phyloP scores from a whole-genome alignment of 2,888 invertebrate genomes.

The Mythimna loreyi region DNA sequence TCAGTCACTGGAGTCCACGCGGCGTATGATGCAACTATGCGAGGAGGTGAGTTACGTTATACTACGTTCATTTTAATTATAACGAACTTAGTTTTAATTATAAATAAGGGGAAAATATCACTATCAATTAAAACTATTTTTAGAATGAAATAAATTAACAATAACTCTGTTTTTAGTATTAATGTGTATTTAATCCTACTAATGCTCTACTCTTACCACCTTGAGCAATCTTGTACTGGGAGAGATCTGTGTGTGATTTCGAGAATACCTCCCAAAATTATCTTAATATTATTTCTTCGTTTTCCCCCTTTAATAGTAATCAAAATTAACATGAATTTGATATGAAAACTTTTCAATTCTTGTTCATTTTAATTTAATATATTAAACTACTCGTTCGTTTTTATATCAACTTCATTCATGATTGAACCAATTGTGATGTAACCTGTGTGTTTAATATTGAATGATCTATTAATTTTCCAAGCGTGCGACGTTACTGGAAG shows the following conservation, averaged over 20 bases:
- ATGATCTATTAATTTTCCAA: constrained; percentile 78
- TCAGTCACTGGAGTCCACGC: constrained; percentile 97
- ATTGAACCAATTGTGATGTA: constrained; percentile 54
- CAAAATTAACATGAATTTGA: constrained; percentile 68
- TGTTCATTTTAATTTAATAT: constrained; percentile 9
- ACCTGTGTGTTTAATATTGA: constrained; percentile 70
- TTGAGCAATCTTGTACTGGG: constrained; percentile 55
- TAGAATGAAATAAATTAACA: constrained; percentile 16
- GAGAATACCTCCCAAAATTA: constrained; percentile 78
- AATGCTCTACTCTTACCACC: constrained; percentile 27
- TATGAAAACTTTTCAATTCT: constrained; percentile 68
- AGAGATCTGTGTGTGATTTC: constrained; percentile 71
- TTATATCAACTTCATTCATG: constrained; percentile 73
- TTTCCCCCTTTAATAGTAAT: constrained; percentile 19
- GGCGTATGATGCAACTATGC: constrained; percentile 97
- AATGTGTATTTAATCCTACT: constrained; percentile 30
- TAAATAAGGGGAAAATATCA: constrained; percentile 25
- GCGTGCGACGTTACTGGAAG: constrained; percentile 80
- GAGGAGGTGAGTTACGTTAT: constrained; percentile 96
- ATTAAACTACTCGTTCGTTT: constrained; percentile 55
- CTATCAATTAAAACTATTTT: constrained; percentile 18
- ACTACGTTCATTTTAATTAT: constrained; percentile 22
- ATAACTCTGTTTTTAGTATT: constrained; percentile 5
- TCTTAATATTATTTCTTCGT: constrained; percentile 34
- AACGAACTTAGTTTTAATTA: constrained; percentile 21